phyloP scores from a whole-genome alignment of 2,888 invertebrate genomes.

The Drosophila diplacantha region DNA sequence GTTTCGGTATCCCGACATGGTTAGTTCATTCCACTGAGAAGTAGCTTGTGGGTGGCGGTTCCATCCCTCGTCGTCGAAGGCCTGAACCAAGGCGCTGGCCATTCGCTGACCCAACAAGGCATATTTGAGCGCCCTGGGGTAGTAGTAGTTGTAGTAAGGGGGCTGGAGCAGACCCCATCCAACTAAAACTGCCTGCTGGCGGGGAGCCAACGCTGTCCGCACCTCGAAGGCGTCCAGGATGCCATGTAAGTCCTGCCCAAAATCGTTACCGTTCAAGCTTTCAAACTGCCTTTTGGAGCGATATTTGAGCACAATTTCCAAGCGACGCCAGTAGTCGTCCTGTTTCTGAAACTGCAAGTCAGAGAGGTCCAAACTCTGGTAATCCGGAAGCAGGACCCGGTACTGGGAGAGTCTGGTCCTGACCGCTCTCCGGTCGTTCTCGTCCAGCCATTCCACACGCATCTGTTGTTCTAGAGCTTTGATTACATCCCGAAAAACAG shows the following conservation, averaged over 20 bases:
- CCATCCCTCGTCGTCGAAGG: slow-evolving; percentile 71
- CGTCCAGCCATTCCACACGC: slow-evolving; percentile 65
- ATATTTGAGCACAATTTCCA: slow-evolving; percentile 55
- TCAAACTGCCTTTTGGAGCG: slow-evolving; percentile 55
- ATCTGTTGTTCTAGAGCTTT: slow-evolving; percentile 60
- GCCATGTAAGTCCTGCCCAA: slow-evolving; percentile 26
- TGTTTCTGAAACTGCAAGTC: slow-evolving; percentile 52
- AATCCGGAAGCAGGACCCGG: slow-evolving; percentile 57
- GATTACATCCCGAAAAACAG: slow-evolving; percentile 57
- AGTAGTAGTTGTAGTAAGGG: slow-evolving; percentile 69
- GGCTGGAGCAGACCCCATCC: slow-evolving; percentile 71
- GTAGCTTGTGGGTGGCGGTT: slow-evolving; percentile 57
- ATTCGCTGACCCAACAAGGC: slow-evolving; percentile 64
- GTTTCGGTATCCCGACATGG: slow-evolving; percentile 55
- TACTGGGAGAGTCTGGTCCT: slow-evolving; percentile 55
- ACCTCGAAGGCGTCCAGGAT: slow-evolving; percentile 62
- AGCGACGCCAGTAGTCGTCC: slow-evolving; percentile 63
- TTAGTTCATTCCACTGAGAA: slow-evolving; percentile 56
- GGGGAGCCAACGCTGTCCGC: slow-evolving; percentile 49
- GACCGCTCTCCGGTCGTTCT: slow-evolving; percentile 63
- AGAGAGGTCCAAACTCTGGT: slow-evolving; percentile 54
- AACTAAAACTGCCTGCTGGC: slow-evolving; percentile 58
- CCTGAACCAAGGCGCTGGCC: slow-evolving; percentile 61
- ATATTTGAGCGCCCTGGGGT: slow-evolving; percentile 66
- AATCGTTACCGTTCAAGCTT: slow-evolving; percentile 52